Evolutionary conservation across 2,797 vertebrate genomes (phyloP).

Genomic region (Pelochelys cantorii): DNA sequence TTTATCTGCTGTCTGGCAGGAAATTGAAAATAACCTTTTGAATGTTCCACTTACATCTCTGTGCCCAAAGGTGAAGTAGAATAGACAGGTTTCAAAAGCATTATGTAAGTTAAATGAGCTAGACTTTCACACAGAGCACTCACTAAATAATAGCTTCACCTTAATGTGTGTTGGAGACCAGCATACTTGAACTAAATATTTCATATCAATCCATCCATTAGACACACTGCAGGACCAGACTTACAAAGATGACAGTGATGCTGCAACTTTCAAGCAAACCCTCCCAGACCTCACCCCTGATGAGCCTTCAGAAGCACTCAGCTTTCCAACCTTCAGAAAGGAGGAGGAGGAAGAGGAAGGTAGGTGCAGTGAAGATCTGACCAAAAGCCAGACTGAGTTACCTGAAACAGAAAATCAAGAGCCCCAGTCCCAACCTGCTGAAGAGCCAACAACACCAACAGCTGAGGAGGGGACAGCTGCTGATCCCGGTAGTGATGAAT

Average conservation of each 20-base stretch:
- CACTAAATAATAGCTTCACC: neutral
- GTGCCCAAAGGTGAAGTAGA: neutral
- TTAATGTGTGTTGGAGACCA: rapidly evolving
- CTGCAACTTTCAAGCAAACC: constrained; percentile 95
- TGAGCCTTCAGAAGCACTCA: constrained; percentile 89
- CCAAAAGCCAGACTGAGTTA: constrained; percentile 74
- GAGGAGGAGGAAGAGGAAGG: constrained; percentile 79
- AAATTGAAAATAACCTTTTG: neutral
- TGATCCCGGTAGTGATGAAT: constrained; percentile 91
- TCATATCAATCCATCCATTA: constrained; percentile 66
- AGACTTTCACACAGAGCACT: rapidly evolving
- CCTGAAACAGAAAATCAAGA: constrained; percentile 83
- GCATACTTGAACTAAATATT: neutral
- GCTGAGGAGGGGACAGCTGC: constrained; percentile 78
- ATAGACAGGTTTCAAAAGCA: constrained; percentile 2
- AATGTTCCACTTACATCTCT: neutral
- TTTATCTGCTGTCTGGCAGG: neutral
- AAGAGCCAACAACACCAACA: constrained; percentile 70
- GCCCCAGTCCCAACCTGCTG: constrained; percentile 65
- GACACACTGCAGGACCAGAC: constrained; percentile 87
- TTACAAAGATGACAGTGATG: constrained; percentile 91
- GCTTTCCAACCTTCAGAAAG: constrained; percentile 77
- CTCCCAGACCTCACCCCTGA: constrained; percentile 95
- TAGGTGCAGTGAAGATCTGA: constrained; percentile 81
- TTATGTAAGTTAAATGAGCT: neutral